phyloP scores from a whole-genome alignment of 1,140 invertebrate species.

The Pachypeltis micranthus region DNA sequence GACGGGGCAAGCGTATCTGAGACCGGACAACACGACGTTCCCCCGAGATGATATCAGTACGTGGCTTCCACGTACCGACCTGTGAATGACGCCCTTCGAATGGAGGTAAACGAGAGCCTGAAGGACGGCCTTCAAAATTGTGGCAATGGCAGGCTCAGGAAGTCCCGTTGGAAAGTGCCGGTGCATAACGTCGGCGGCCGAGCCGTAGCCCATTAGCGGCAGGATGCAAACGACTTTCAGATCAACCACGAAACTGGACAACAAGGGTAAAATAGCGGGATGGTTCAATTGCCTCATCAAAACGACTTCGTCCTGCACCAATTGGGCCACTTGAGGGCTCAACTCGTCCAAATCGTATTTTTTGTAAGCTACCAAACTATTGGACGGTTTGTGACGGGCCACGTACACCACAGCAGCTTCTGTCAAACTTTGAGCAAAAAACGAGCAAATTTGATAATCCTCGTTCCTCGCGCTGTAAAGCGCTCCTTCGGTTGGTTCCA shows the following conservation, averaged over 20 bases:
- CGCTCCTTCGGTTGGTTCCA: slow-evolving; percentile 13
- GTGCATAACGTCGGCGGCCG: slow-evolving; percentile 63
- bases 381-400: slow-evolving; percentile 51
- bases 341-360: slow-evolving; percentile 60
- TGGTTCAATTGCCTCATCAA: slow-evolving; percentile 62
- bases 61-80: slow-evolving; percentile 70
- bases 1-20: slow-evolving; percentile 61
- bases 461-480: slow-evolving; percentile 29
- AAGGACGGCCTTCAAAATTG: slow-evolving; percentile 67
- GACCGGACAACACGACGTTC: slow-evolving; percentile 55
- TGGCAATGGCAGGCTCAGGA: slow-evolving; percentile 65
- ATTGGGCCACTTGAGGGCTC: slow-evolving; percentile 46
- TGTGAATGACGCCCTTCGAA: slow-evolving; percentile 71
- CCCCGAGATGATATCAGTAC: slow-evolving; percentile 62
- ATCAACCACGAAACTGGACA: slow-evolving; percentile 58
- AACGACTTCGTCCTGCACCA: slow-evolving; percentile 64
- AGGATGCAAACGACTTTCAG: slow-evolving; percentile 61
- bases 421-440: slow-evolving; percentile 53
- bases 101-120: slow-evolving; percentile 73
- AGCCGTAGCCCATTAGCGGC: slow-evolving; percentile 68
- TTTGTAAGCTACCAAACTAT: slow-evolving; percentile 57
- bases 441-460: slow-evolving; percentile 37
- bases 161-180: slow-evolving; percentile 65
- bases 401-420: slow-evolving; percentile 53
- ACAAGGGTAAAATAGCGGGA: slow-evolving; percentile 58